Percentiles rank a stretch among this genome's conserved stretches.
Evolutionary conservation across 2,888 invertebrate species (phyloP).

Genomic region (Drosophila cyrtoloma): DNA sequence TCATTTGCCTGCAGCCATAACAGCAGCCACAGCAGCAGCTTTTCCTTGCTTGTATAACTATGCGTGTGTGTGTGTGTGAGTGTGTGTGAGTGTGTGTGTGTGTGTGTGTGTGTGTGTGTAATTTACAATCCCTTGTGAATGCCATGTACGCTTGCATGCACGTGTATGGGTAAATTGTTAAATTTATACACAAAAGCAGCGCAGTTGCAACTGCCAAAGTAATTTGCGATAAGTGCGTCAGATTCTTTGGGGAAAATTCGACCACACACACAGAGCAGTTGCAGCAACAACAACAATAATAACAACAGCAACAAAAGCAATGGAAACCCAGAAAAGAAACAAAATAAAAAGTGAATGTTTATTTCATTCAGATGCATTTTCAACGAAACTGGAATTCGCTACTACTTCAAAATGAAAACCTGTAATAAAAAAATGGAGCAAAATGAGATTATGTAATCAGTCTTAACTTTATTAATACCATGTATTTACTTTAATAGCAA

Average conservation of each 20-base stretch:
- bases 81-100: not conserved
- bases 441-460: slow-evolving; percentile 1
- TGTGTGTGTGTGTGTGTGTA: slow-evolving; percentile 55
- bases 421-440: not conserved
- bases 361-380: slow-evolving; percentile 48
- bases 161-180: slow-evolving; percentile 74
- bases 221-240: slow-evolving; percentile 82
- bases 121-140: slow-evolving; percentile 75
- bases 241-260: slow-evolving; percentile 80
- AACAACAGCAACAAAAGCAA: slow-evolving; percentile 39
- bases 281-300: slow-evolving; percentile 36
- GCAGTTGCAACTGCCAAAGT: slow-evolving; percentile 79
- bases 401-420: slow-evolving; percentile 18
- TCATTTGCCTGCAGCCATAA: slow-evolving; percentile 58
- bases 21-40: slow-evolving; percentile 14
- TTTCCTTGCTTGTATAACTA: slow-evolving; percentile 3
- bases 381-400: slow-evolving; percentile 54
- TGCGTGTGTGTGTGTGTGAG: not conserved
- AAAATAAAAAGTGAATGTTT: slow-evolving; percentile 51
- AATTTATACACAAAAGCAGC: slow-evolving; percentile 78
- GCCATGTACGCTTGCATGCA: slow-evolving; percentile 56
- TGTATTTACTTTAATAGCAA: not conserved
- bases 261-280: slow-evolving; percentile 50
- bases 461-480: not conserved
- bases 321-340: slow-evolving; percentile 41